Evolutionary conservation across 2,888 invertebrate genomes (phyloP).

Genomic region (Chloroclystis v-ata): DNA sequence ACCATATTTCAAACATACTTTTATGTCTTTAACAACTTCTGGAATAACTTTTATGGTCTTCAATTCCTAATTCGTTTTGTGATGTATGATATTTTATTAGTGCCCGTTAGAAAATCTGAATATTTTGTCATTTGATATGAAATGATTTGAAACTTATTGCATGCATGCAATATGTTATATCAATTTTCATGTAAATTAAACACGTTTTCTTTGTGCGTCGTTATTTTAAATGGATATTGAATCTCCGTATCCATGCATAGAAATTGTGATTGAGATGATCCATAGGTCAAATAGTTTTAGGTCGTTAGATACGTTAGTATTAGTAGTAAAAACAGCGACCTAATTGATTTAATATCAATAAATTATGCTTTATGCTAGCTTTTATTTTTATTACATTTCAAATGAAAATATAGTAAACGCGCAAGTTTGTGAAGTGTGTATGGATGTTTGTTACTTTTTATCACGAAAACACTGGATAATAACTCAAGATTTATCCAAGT

Average conservation of each 20-base stretch:
- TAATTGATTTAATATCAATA: background rate
- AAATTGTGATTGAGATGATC: slow-evolving; percentile 10
- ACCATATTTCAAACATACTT: slow-evolving; percentile 8
- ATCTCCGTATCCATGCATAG: slow-evolving; percentile 4
- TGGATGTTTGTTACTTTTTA: too few species aligned
- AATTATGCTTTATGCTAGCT: background rate
- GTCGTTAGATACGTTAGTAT: background rate
- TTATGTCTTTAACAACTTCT: slow-evolving; percentile 9
- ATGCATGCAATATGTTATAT: slow-evolving; percentile 14
- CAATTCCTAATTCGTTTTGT: slow-evolving; percentile 9
- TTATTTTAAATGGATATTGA: slow-evolving; percentile 15
- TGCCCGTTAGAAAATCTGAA: slow-evolving; percentile 17
- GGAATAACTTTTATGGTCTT: background rate
- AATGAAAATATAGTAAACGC: too few species aligned
- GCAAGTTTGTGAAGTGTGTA: too few species aligned
- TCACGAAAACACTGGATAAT: too few species aligned
- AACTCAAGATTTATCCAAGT: too few species aligned
- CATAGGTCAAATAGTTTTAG: slow-evolving; percentile 8
- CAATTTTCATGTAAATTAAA: slow-evolving; percentile 26
- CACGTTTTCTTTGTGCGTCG: slow-evolving; percentile 20
- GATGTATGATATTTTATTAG: slow-evolving; percentile 20
- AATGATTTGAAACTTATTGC: slow-evolving; percentile 19
- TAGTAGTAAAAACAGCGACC: background rate
- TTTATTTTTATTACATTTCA: too few species aligned
- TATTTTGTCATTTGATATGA: slow-evolving; percentile 25